These are phyloP conservation scores for Propithecus perrieri DNA, from an alignment of 2,797 vertebrate species.

Conservation along the genomic window DNA sequence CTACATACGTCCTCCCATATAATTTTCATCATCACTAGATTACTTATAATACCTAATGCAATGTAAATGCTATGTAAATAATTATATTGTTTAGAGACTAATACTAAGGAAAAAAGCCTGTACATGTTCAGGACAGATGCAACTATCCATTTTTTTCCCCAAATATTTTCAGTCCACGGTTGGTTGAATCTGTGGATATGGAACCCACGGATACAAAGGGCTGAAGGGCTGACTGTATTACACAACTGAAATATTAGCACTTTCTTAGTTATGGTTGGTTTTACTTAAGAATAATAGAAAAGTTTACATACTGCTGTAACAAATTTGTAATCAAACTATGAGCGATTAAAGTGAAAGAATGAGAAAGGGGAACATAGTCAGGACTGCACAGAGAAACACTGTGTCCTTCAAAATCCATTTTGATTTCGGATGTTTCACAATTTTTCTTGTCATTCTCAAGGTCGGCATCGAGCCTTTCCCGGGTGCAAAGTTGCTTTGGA, in stretches of 20 bases:
- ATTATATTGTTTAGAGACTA: neutral
- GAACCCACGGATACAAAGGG: neutral
- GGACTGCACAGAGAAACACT: neutral
- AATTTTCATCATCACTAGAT: neutral
- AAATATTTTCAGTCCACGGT: neutral
- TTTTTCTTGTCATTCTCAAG: neutral
- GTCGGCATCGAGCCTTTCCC: neutral
- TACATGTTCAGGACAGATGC: neutral
- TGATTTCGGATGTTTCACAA: neutral
- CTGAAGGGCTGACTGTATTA: neutral
- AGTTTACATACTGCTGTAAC: neutral
- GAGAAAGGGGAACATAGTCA: neutral
- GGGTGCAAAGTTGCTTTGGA: neutral
- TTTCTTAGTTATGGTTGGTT: neutral
- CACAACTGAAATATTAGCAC: neutral
- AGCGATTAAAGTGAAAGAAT: neutral
- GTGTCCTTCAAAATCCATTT: neutral
- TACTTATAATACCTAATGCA: neutral
- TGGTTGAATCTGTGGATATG: neutral
- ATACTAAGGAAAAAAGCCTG: neutral
- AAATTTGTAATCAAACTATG: neutral
- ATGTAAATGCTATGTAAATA: neutral
- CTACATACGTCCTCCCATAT: neutral
- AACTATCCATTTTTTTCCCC: neutral
- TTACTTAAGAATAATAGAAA: constrained; percentile 4